Evolutionary conservation across 2,888 invertebrate species (phyloP), one percentile per base, ranked within the genome.

Genomic region (Drosophila prolongata): DNA sequence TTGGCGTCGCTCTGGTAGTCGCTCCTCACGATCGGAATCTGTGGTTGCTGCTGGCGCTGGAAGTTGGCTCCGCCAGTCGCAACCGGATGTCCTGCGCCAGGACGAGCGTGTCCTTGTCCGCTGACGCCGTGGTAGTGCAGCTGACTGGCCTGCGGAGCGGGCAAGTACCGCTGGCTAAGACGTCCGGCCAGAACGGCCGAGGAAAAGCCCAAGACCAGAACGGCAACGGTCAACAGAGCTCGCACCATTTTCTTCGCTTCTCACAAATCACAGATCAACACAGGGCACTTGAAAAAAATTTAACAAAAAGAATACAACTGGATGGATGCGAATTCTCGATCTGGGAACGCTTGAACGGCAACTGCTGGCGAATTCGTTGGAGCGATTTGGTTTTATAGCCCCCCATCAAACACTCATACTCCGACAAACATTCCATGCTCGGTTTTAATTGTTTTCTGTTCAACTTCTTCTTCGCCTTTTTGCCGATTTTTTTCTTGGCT

Each of bases 1-100:
- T 94, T 94, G 43, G 94, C 94, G 82, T 94, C 94, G 90, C 94
- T 94, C 37, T 93, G 93, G 74, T 94, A 95, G 65, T 94, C 94
- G 83, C 94, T 94, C 68, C 93, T 93, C 19, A 94, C 87, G 74
- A 95, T 95, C 9, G 95, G 95, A 75, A 94, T 94, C 19, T 76
- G 73, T 16, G 52, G 43, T 60, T 35, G 50, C 24, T 53, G 40
- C 49, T 59, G 77, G 11, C 46, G 73, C 43, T 75, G 67, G 24
- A 40, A 65, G 14, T 64, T 65, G 0, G 13, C 44, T 6, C 24
- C 24, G 11, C 5, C 5, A 13, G 44, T 13, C 44, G 13, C 35
- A 11, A 34, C 14, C 6, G 14, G 3, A 3, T 34, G 14, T 56
- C 47, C 47, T 11, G 47, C 47, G 3, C 59, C 61, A 27, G 61